Evolutionary conservation across 2,797 vertebrate genomes (phyloP).

Genomic region (Enteromius paludinosus): DNA sequence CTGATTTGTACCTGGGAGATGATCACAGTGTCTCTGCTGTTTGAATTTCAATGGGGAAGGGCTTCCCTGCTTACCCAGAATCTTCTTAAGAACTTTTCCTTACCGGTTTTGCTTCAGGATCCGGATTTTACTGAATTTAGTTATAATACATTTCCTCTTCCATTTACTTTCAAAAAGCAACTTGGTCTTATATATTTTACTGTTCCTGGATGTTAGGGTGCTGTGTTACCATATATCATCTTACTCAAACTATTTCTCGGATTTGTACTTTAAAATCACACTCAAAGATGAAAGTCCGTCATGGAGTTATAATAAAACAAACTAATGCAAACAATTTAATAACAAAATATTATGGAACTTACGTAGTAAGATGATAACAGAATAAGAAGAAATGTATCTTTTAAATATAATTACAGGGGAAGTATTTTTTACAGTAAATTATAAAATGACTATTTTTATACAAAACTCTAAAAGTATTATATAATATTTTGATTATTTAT

Average conservation of each 20-base stretch:
- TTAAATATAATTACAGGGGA: background rate
- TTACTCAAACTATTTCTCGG: background rate
- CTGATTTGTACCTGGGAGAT: slow-evolving; percentile 70
- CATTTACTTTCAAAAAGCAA: background rate
- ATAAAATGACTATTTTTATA: too few species aligned
- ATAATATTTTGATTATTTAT: too few species aligned
- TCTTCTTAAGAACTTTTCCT: slow-evolving; percentile 8
- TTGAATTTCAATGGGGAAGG: slow-evolving; percentile 66
- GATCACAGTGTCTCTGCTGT: slow-evolving; percentile 61
- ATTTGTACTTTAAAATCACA: background rate
- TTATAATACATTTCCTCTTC: slow-evolving; percentile 2
- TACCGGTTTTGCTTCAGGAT: background rate
- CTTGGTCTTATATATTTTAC: background rate
- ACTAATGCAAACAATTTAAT: background rate
- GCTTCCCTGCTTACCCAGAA: background rate
- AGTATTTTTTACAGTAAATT: background rate
- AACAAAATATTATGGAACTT: background rate
- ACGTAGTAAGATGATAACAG: background rate
- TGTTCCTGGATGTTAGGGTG: background rate
- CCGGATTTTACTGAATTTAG: background rate
- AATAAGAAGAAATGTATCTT: background rate
- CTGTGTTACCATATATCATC: background rate
- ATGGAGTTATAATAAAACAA: background rate
- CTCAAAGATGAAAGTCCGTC: background rate
- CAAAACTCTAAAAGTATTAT: too few species aligned